Evolutionary conservation across 2,113 vertebrate genomes (phyloP), one percentile per base, ranked within the genome.

Genomic region (Macaca mulatta): DNA sequence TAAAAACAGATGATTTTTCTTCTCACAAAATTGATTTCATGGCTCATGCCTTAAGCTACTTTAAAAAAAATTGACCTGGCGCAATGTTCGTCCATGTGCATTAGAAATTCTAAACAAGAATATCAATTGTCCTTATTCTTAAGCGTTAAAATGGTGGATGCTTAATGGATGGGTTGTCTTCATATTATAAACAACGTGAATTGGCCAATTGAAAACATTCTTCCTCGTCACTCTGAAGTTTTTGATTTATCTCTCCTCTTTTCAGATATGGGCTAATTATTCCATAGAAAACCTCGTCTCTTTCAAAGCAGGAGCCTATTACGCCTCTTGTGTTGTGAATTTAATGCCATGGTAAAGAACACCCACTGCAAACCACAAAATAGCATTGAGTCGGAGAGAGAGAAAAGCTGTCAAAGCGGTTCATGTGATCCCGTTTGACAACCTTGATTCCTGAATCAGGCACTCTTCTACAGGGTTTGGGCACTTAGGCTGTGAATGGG

Each of bases 161-260:
- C 64, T 78, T 72, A 70, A 87, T n/a, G 81, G 48, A 38, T 70
- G 91, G 23, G 38, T 45, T 92, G 84, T 48, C 64, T 84, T 84
- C 43, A 8, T 8, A 22, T 89, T 55, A 50, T 13, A 23, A 93
- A 84, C 13, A 84, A 79, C 7, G 84, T 90, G 72, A 50, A 85
- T 48, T 85, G 55, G 67, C 13, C 0, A 72, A 32, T 74, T 52
- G 70, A 93, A 83, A 90, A 74, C 75, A 75, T 67, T 59, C 69
- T n/a, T 94, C 3, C 14, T 87, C 25, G 2, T 78, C 11, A 6
- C 32, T 64, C 43, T 0, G 0, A 93, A 79, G 59, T 25, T 89
- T 91, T 70, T 48, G 16, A 75, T 84, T 93, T 80, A 64, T 92
- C 83, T 90, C 40, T 96, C 87, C 25, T 67, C 50, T 61, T 79